Base-by-base conservation (phyloP, 2,888 invertebrate species). In the Euproctis similis region DNA sequence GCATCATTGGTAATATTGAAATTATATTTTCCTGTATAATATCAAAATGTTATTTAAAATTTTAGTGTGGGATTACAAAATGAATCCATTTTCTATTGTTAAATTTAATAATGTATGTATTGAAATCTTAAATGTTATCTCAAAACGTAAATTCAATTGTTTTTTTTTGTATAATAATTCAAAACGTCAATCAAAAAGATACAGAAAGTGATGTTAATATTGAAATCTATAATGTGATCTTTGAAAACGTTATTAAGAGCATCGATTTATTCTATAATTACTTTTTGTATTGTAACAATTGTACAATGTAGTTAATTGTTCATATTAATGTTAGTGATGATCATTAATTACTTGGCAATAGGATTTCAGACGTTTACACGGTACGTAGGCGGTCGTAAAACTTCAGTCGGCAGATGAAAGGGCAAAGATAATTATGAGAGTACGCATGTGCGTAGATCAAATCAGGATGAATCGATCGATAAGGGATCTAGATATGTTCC, bases 391-490 rank as follows among this genome's bases (percentile, higher is more conserved):
- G 70, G 60, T 65, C 78, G 68, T 78, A 77, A 77, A 14, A 76
- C 58, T 68, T 56, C 36, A 51, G 75, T 73, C 80, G 81, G 82
- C 72, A 65, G 68, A 81, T 81, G 80, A 80, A 82, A 81, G 81
- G 69, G 69, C 64, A 47, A 53, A 67, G 72, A 72, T 80, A 81
- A 80, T 81, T 81, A 81, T 77, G 77, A 70, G 59, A 66, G 66
- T 67, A 73, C 72, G 72, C 70, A 74, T 77, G n/a, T n/a, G 71
- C 78, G 80, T 80, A 80, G 78, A 82, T 82, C 81, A 80, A 77
- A 82, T 77, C 77, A 60, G 66, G 68, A 64, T 66, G 69, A 69
- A 68, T 69, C 72, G 74, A 71, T 78, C 77, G 82, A 80, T 76
- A 72, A 69, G 63, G 67, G 67, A 74, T 76, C 74, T 72, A 74